Evolutionary conservation across 1,140 invertebrate genomes (phyloP).

Genomic region (Tribolium castaneum): DNA sequence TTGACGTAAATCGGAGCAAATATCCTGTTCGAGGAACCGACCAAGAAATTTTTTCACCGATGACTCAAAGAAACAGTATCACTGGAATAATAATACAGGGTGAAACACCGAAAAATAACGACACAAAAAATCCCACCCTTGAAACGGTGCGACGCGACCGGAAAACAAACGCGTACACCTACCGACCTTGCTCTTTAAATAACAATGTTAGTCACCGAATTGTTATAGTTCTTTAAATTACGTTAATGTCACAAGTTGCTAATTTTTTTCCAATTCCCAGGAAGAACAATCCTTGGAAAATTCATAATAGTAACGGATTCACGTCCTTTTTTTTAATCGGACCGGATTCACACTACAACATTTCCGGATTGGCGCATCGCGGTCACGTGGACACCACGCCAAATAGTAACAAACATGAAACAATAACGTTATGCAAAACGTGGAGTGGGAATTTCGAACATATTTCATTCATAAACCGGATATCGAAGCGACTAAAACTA

Average conservation of each 20-base stretch:
- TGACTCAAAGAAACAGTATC: too few relatives aligned
- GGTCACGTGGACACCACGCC: neutral
- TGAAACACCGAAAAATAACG: too few relatives aligned
- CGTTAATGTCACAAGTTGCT: neutral
- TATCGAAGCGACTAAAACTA: too few relatives aligned
- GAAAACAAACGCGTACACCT: conserved; percentile 4
- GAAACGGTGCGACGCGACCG: neutral
- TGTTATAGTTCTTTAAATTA: conserved; percentile 17
- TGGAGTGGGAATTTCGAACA: neutral
- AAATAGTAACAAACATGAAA: too few relatives aligned
- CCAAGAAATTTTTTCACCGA: too few relatives aligned
- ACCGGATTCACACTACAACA: conserved; percentile 3
- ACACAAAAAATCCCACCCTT: too few relatives aligned
- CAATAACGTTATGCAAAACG: neutral
- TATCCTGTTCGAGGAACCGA: too few relatives aligned
- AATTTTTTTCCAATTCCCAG: conserved; percentile 4
- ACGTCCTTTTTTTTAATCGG: conserved; percentile 11
- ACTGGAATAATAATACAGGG: too few relatives aligned
- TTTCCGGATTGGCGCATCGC: neutral
- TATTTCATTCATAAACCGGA: neutral
- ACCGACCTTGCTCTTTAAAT: conserved; percentile 39
- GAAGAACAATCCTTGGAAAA: conserved; percentile 27
- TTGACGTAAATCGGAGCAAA: too few relatives aligned
- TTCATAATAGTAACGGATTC: conserved; percentile 10
- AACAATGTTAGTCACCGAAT: conserved; percentile 35